Percentiles rank a stretch among this genome's conserved stretches.
phyloP scores from a whole-genome alignment of 2,797 vertebrate species.

The Propithecus perrieri region DNA sequence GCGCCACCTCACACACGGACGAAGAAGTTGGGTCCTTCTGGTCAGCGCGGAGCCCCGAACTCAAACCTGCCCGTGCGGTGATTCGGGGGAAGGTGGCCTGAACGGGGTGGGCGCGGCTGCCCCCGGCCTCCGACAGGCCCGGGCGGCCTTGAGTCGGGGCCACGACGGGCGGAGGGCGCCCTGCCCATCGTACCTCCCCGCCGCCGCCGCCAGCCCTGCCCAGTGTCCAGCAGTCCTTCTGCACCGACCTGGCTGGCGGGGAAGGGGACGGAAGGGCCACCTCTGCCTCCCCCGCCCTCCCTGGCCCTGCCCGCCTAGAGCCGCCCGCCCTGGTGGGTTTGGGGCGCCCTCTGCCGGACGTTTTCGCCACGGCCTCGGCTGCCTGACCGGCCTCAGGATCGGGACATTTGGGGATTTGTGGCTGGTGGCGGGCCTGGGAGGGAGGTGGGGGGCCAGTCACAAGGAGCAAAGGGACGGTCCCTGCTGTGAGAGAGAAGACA shows the following conservation, averaged over 20 bases:
- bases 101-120: not conserved
- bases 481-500: not conserved
- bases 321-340: not conserved
- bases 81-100: not conserved
- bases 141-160: not conserved
- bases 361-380: not conserved
- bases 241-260: not conserved
- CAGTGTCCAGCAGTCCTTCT: not conserved
- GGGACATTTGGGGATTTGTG: fast-evolving
- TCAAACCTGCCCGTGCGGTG: not conserved
- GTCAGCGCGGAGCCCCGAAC: fast-evolving
- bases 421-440: fast-evolving
- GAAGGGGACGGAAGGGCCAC: not conserved
- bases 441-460: not conserved
- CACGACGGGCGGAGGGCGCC: no score
- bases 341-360: constrained; percentile 64
- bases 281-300: no score
- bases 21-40: not conserved
- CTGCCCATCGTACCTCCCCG: not conserved
- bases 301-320: fast-evolving
- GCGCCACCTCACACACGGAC: not conserved
- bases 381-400: fast-evolving
- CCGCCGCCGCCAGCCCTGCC: not conserved
- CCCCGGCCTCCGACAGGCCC: no score
- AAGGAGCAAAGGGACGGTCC: not conserved